Conservation (phyloP, 2,797 vertebrate species). For the Sphaeramia orbicularis region DNA sequence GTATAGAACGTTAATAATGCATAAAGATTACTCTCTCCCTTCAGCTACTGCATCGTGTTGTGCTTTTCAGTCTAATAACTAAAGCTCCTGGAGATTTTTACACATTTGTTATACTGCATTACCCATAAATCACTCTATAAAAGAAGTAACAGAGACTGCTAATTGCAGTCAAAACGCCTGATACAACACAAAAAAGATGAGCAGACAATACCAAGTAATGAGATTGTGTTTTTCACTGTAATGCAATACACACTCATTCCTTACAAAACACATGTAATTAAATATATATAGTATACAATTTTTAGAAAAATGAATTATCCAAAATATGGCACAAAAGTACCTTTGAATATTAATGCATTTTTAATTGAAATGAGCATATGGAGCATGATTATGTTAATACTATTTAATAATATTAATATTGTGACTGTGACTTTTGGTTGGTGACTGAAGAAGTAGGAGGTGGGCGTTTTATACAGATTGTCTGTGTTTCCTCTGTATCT, state of each 20-base stretch:
- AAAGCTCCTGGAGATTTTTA: constrained; percentile 34
- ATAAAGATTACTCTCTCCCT: constrained; percentile 44
- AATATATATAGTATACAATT: constrained; percentile 38
- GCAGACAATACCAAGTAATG: constrained; percentile 38
- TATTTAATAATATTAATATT: constrained; percentile 30
- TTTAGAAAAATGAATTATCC: constrained; percentile 47
- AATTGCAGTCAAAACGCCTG: constrained; percentile 39
- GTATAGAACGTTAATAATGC: constrained; percentile 38
- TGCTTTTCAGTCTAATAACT: constrained; percentile 46
- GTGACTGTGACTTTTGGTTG: constrained; percentile 5
- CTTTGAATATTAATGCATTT: constrained; percentile 38
- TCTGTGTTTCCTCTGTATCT: constrained; percentile 50
- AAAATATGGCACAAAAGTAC: constrained; percentile 50
- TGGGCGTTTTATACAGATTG: constrained; percentile 65
- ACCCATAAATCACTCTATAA: constrained; percentile 15
- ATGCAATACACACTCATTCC: constrained; percentile 29
- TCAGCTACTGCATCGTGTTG: constrained; percentile 43
- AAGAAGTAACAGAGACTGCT: background rate
- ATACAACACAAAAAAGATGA: constrained; percentile 21
- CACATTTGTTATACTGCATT: constrained; percentile 17
- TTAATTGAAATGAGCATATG: constrained; percentile 33
- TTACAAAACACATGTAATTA: constrained; percentile 42
- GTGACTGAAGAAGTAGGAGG: constrained; percentile 32
- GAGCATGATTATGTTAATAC: constrained; percentile 15
- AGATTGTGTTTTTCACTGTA: constrained; percentile 17